Percentiles rank a stretch among this genome's conserved stretches.
These are phyloP conservation scores for Cactoblastis cactorum DNA, from an alignment of 2,888 invertebrate genomes.

Conservation along the genomic window DNA sequence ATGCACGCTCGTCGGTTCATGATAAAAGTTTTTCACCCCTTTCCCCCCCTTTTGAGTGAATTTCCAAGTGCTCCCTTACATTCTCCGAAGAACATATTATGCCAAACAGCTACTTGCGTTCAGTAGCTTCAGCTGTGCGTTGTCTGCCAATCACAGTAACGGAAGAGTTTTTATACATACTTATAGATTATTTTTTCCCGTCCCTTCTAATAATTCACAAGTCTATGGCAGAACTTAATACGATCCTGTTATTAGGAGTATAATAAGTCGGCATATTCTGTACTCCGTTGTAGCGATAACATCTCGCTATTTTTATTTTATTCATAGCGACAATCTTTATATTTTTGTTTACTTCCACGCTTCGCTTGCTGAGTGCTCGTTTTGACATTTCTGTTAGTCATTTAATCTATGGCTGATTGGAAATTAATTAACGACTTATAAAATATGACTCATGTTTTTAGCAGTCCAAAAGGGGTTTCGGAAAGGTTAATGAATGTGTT, in stretches of 20 bases:
- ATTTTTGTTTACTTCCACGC: slow-evolving; percentile 64
- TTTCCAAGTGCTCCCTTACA: no score
- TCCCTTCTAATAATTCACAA: slow-evolving; percentile 33
- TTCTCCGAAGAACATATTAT: no score
- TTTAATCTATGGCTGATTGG: slow-evolving; percentile 5
- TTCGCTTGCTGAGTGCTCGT: slow-evolving; percentile 22
- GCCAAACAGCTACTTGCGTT: no score
- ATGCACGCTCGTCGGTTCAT: no score
- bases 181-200: slow-evolving; percentile 3
- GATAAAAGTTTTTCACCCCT: no score
- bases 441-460: neutral
- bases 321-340: slow-evolving; percentile 75
- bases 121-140: no score
- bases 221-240: slow-evolving; percentile 58
- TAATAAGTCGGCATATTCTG: slow-evolving; percentile 73
- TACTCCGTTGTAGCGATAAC: slow-evolving; percentile 64
- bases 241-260: slow-evolving; percentile 70
- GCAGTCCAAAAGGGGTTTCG: no score
- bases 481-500: no score
- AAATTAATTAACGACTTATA: neutral
- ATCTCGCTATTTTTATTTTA: slow-evolving; percentile 78
- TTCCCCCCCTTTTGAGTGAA: no score
- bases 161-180: no score
- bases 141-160: no score
- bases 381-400: slow-evolving; percentile 25